A percentile compares a stretch with the other conserved stretches of the same genome.
These are phyloP conservation scores for Limnephilus lunatus DNA, from an alignment of 2,888 invertebrate genomes.

Conservation along the genomic window DNA sequence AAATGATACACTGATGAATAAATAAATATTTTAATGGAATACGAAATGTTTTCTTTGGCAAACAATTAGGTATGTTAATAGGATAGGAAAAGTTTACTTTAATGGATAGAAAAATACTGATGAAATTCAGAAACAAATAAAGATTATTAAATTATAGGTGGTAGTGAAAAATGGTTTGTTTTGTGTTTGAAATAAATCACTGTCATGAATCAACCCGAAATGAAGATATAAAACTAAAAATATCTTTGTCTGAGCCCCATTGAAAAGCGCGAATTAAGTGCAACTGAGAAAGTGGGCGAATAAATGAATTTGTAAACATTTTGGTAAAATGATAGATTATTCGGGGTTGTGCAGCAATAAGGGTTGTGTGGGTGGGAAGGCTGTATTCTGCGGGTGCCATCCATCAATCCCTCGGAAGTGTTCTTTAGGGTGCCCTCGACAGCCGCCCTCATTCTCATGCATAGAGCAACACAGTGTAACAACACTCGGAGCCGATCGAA, in stretches of 20 bases:
- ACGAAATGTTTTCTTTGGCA: not conserved
- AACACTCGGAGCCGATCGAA: not conserved
- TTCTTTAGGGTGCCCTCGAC: slow-evolving; percentile 54
- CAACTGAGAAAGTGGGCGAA: slow-evolving; percentile 18
- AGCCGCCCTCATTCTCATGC: slow-evolving; percentile 52
- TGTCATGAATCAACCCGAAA: not conserved
- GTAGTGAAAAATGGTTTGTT: not conserved
- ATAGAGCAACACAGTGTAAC: slow-evolving; percentile 28
- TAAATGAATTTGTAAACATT: slow-evolving; percentile 53
- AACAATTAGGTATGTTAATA: not conserved
- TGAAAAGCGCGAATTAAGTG: slow-evolving; percentile 2
- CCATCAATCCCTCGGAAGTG: slow-evolving; percentile 61
- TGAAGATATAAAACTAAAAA: slow-evolving; percentile 2
- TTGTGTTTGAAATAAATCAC: not conserved
- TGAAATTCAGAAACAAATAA: not conserved
- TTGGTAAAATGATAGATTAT: slow-evolving; percentile 59
- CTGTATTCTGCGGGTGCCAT: slow-evolving; percentile 55
- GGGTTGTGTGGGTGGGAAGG: slow-evolving; percentile 27
- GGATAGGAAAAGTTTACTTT: not conserved
- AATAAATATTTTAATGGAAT: not conserved
- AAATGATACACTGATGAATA: not conserved
- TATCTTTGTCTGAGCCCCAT: not conserved
- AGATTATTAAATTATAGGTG: not conserved
- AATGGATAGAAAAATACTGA: not conserved
- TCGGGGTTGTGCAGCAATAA: slow-evolving; percentile 11